Base-by-base conservation (phyloP, 1,140 invertebrate genomes). In the Lamellibrachia luymesi region DNA sequence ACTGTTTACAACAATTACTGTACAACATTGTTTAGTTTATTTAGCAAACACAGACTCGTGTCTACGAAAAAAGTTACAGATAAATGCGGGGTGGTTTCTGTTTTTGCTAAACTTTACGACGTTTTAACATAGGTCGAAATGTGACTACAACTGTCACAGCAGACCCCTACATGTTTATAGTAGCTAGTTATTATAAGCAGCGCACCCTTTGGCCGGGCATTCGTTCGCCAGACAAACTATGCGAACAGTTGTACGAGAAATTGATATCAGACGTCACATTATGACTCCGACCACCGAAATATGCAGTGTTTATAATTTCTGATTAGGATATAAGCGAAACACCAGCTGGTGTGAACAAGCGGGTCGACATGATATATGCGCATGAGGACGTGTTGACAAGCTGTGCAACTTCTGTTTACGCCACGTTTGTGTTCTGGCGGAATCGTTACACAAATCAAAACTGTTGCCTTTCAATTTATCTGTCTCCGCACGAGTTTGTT, bases 361-460 rank as follows among this genome's bases (percentile, higher is more conserved):
- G 25, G 2, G 64, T 22, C 13, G 64, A 80, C 13, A 4, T 80
- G 64, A 80, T 80, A 80, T 80, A 80, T 80, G 64, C 64, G 64
- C 64, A 10, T 22, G 64, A 10, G 13, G 13, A 10, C 13, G 13
- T 80, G 64, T 80, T 80, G 64, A 80, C 64, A 22, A 10, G 64
- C 1, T 80, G 64, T 80, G 64, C 64, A 80, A 80, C 64, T 80
- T 2, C 64, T 80, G 64, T 80, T 80, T 80, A 80, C 64, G 13
- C 17, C 64, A 8, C 2, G 25, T 10, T 80, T 22, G 7, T 80
- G 64, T 80, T 80, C 64, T 80, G 64, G 13, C 64, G 64, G 25
- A 80, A 80, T 80, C 64, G 64, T 80, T 80, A 80, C 64, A 80
- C 64, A 80, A 80, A 80, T 80, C 64, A 80, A 80, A 80, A 80